Percentiles rank a stretch among this genome's conserved stretches.
phyloP scores from a whole-genome alignment of 2,113 vertebrate genomes.

The Caracal caracal region DNA sequence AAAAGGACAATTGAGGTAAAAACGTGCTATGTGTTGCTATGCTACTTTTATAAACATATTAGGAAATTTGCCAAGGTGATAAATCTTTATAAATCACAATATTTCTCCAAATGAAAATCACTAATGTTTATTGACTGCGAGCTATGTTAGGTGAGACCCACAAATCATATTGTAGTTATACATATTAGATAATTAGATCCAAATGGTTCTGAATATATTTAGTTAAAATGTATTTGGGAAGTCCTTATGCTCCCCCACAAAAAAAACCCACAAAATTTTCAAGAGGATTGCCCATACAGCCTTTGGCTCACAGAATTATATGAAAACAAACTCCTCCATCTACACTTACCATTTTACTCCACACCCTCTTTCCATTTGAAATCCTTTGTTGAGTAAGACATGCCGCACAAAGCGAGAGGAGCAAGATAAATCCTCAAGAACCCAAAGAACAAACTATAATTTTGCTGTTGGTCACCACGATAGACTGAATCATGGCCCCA shows the following conservation, averaged over 20 bases:
- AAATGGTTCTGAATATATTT: background rate
- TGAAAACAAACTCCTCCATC: background rate
- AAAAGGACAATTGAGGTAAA: constrained; percentile 78
- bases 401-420: constrained; percentile 63
- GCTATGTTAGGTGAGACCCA: constrained; percentile 68
- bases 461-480: background rate
- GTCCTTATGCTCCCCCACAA: background rate
- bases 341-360: background rate
- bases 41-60: constrained; percentile 78
- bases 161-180: constrained; percentile 62
- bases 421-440: constrained; percentile 49
- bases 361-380: constrained; percentile 1
- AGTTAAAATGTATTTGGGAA: background rate
- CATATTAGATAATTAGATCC: background rate
- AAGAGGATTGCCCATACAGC: background rate
- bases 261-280: background rate
- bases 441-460: background rate
- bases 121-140: constrained; percentile 72
- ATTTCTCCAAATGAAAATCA: constrained; percentile 77
- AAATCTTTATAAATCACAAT: constrained; percentile 73
- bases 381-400: background rate
- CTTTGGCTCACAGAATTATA: background rate
- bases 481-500: background rate
- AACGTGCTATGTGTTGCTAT: constrained; percentile 15
- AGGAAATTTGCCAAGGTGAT: constrained; percentile 73